Conservation (phyloP, 2,888 invertebrate species). For the Tanytarsus gracilentus region DNA sequence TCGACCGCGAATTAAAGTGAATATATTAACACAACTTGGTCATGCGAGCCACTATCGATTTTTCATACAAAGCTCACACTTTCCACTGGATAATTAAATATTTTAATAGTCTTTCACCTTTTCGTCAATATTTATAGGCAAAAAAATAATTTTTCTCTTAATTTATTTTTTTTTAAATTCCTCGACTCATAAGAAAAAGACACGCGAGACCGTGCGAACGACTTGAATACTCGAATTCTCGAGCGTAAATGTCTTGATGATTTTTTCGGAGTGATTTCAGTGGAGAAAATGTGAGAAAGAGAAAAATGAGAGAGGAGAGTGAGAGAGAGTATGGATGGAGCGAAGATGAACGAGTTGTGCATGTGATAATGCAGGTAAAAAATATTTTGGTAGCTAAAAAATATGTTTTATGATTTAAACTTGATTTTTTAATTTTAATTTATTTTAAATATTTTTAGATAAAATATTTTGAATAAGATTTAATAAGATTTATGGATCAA, state of each 20-base stretch:
- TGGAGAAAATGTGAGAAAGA: neutral
- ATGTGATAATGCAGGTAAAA: too few relatives aligned
- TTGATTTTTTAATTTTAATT: too few relatives aligned
- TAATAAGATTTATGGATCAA: too few relatives aligned
- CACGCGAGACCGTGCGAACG: neutral
- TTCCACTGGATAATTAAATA: too few relatives aligned
- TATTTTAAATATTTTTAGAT: too few relatives aligned
- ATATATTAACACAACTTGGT: too few relatives aligned
- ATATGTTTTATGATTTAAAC: too few relatives aligned
- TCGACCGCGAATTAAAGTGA: neutral
- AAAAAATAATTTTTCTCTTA: neutral
- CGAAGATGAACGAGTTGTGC: too few relatives aligned
- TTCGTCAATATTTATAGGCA: slow-evolving; percentile 9
- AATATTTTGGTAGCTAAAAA: too few relatives aligned
- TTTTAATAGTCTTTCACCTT: slow-evolving; percentile 18
- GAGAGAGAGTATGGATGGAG: neutral
- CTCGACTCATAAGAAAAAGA: neutral
- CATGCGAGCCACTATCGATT: too few relatives aligned
- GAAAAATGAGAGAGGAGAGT: neutral
- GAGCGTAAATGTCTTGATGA: slow-evolving; percentile 19
- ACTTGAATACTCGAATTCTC: slow-evolving; percentile 26
- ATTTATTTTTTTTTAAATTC: neutral
- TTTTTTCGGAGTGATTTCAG: neutral
- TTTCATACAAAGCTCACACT: too few relatives aligned
- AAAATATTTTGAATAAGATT: too few relatives aligned